Evolutionary conservation across 1,140 invertebrate genomes (phyloP), one percentile per base, ranked within the genome.

Genomic region (Achatina immaculata): DNA sequence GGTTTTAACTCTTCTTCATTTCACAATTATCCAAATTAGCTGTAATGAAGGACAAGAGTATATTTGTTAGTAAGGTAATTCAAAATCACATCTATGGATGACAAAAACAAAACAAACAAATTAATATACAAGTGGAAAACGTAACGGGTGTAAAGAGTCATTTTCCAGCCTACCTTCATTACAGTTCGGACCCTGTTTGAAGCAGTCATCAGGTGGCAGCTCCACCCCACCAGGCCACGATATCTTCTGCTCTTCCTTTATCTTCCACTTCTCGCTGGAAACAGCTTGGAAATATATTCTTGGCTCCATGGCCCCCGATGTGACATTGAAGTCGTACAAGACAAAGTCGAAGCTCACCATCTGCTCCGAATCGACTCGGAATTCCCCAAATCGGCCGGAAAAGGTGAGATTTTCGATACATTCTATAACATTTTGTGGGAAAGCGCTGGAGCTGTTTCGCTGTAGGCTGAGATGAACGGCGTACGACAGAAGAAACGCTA

Each of bases 141-240:
- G n/a, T n/a, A n/a, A n/a, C n/a, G n/a, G n/a, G n/a, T n/a, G n/a
- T n/a, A n/a, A n/a, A n/a, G n/a, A n/a, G n/a, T n/a, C n/a, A 75
- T 6, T n/a, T n/a, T n/a, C n/a, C n/a, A 14, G 9, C 9, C 34
- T 51, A 75, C 45, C 72, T 11, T 75, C 72, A 55, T 51, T 51
- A 75, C 72, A 75, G 24, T 51, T 51, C 19, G 72, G 45, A 7
- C 45, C 19, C 45, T 75, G 72, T 34, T 75, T 75, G 72, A 19
- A 75, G 72, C 72, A 75, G 6, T 48, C 42, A 34, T 75, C 72
- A 16, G n/a, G 9, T 11, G 40, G 16, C 9, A 75, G 42, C 4
- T 48, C 34, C 16, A 28, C n/a, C 28, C 43, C 31, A 6, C 36
- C 68, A 71, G 72, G 72, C 72, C 72, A 75, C 19, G 42, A 19